These are phyloP conservation scores for Latheticus oryzae DNA, from an alignment of 2,888 invertebrate species.

Conservation along the genomic window DNA sequence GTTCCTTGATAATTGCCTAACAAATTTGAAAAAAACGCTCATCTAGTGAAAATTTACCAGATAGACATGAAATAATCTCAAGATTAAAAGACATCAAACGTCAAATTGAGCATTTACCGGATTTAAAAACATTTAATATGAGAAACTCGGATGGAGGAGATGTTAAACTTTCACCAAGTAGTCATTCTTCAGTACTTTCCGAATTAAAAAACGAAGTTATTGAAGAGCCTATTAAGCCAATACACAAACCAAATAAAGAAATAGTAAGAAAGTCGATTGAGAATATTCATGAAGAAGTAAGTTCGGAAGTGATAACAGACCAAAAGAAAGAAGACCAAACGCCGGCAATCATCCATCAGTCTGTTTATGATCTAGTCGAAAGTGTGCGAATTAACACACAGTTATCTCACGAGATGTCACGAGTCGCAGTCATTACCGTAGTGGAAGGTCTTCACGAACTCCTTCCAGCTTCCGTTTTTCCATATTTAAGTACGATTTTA, in stretches of 20 bases:
- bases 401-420: conserved; percentile 87
- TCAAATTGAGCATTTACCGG: conserved; percentile 67
- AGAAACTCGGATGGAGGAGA: conserved; percentile 61
- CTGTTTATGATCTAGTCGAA: conserved; percentile 82
- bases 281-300: conserved; percentile 58
- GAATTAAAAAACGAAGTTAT: conserved; percentile 46
- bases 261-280: conserved; percentile 58
- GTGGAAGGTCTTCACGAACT: conserved; percentile 69
- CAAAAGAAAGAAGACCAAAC: conserved; percentile 55
- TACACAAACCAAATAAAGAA: conserved; percentile 55
- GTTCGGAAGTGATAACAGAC: conserved; percentile 53
- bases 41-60: conserved; percentile 59
- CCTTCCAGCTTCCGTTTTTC: conserved; percentile 71
- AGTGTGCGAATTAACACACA: conserved; percentile 85
- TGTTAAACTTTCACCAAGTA: conserved; percentile 30
- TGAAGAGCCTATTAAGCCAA: conserved; percentile 57
- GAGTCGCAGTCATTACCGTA: conserved; percentile 85
- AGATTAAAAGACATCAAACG: conserved; percentile 74
- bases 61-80: conserved; percentile 74
- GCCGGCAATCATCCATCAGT: conserved; percentile 68
- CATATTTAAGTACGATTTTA: conserved; percentile 69
- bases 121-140: conserved; percentile 56
- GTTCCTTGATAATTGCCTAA: conserved; percentile 79
- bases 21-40: conserved; percentile 58
- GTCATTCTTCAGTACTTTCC: conserved; percentile 48